These are phyloP conservation scores for Anguilla japonica DNA, from an alignment of 2,113 vertebrate genomes.

Conservation along the genomic window DNA sequence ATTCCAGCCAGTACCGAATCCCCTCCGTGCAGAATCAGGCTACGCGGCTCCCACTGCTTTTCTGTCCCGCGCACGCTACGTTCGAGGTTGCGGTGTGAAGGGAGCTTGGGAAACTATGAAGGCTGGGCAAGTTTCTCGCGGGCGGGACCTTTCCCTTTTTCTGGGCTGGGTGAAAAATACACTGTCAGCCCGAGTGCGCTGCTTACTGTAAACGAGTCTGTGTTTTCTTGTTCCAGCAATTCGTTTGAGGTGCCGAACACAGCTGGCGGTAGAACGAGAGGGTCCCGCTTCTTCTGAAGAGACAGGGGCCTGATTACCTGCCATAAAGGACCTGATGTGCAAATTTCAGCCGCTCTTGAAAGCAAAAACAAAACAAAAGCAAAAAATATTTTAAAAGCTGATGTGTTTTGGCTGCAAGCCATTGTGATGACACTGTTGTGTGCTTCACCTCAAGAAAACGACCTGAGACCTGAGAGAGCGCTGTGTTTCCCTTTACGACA, in stretches of 20 bases:
- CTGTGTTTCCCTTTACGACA: neutral
- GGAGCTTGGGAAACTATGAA: neutral
- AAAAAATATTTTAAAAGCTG: too few relatives aligned
- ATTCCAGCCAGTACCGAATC: constrained; percentile 47
- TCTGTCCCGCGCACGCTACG: neutral
- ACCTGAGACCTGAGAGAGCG: neutral
- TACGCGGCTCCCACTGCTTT: neutral
- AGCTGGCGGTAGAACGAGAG: too few relatives aligned
- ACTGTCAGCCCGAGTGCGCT: neutral
- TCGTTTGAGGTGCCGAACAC: too few relatives aligned
- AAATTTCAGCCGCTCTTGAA: too few relatives aligned
- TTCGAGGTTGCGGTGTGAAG: neutral
- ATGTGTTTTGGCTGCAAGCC: neutral
- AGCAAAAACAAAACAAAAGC: too few relatives aligned
- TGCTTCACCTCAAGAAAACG: neutral
- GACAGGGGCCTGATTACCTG: too few relatives aligned
- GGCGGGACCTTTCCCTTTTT: neutral
- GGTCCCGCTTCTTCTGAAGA: too few relatives aligned
- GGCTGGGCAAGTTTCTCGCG: neutral
- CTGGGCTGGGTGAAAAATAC: neutral
- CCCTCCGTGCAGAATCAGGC: constrained; percentile 34
- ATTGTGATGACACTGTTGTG: neutral
- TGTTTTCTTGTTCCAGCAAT: too few relatives aligned
- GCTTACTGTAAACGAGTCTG: neutral
- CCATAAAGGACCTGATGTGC: too few relatives aligned